phyloP scores from a whole-genome alignment of 1,140 invertebrate species.

The Hyposmocoma kahamanoa region DNA sequence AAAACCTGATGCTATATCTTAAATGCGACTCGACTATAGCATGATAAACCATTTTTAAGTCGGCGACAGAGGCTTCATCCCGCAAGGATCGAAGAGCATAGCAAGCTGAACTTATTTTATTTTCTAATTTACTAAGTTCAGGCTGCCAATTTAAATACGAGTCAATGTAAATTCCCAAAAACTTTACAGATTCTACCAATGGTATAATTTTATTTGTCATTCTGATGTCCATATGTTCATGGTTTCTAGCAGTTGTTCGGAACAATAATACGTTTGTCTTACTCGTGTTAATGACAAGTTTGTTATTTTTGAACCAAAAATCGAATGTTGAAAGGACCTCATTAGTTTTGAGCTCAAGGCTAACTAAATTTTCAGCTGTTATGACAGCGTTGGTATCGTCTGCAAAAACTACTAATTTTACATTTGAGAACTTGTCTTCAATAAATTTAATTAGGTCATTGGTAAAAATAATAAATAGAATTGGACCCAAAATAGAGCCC shows the following conservation, averaged over 20 bases:
- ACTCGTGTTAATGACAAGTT: constrained; percentile 5
- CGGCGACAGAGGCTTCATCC: neutral
- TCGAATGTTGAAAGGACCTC: neutral
- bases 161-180: constrained; percentile 2
- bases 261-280: constrained; percentile 13
- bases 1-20: constrained; percentile 6
- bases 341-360: neutral
- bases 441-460: constrained; percentile 4
- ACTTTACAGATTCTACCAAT: neutral
- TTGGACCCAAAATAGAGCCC: too few relatives aligned
- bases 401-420: neutral
- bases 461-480: constrained; percentile 1
- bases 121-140: neutral
- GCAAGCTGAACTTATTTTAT: constrained; percentile 7
- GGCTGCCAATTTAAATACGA: constrained; percentile 10
- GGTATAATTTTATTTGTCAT: neutral
- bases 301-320: constrained; percentile 12
- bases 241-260: constrained; percentile 4
- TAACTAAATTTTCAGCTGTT: neutral
- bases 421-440: neutral
- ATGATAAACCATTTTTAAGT: constrained; percentile 12
- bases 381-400: constrained; percentile 5
- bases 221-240: neutral
- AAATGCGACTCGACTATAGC: constrained; percentile 7
- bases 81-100: constrained; percentile 11